These are phyloP conservation scores for Rotaria sp. DNA, from an alignment of 2,888 invertebrate genomes.

Conservation along the genomic window DNA sequence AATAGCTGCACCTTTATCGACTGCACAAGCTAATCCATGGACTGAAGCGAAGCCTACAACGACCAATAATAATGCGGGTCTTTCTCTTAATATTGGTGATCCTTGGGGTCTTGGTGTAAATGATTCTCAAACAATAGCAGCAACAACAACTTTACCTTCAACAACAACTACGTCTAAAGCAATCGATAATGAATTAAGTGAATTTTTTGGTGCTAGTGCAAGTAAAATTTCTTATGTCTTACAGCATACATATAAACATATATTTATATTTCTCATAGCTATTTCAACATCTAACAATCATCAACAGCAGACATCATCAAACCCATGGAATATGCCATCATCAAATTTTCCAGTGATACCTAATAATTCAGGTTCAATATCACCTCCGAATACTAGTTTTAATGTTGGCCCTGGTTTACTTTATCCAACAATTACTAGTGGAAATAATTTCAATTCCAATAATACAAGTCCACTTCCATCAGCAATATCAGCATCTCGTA, in stretches of 20 bases:
- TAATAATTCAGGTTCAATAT: not conserved
- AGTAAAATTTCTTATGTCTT: not conserved
- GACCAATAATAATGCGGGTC: not conserved
- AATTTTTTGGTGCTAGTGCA: slow-evolving; percentile 10
- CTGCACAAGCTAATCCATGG: not conserved
- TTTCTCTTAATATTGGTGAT: not conserved
- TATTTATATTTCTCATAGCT: not conserved
- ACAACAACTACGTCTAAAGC: not conserved
- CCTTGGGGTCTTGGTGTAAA: not conserved
- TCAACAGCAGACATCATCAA: slow-evolving; percentile 22
- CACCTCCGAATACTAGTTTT: not conserved
- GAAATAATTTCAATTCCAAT: not conserved
- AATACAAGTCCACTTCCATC: not conserved
- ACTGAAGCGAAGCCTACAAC: too few relatives aligned
- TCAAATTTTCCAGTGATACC: not conserved
- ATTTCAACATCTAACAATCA: not conserved
- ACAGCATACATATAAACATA: too few relatives aligned
- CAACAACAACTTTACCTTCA: not conserved
- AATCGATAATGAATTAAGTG: slow-evolving; percentile 27
- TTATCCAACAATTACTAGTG: not conserved
- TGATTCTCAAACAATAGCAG: not conserved
- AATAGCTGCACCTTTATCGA: not conserved
- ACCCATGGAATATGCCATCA: slow-evolving; percentile 30
- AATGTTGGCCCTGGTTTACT: not conserved
- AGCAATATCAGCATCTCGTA: not conserved